These are phyloP conservation scores for Malurus elegans DNA, from an alignment of 2,113 vertebrate genomes.

Conservation along the genomic window DNA sequence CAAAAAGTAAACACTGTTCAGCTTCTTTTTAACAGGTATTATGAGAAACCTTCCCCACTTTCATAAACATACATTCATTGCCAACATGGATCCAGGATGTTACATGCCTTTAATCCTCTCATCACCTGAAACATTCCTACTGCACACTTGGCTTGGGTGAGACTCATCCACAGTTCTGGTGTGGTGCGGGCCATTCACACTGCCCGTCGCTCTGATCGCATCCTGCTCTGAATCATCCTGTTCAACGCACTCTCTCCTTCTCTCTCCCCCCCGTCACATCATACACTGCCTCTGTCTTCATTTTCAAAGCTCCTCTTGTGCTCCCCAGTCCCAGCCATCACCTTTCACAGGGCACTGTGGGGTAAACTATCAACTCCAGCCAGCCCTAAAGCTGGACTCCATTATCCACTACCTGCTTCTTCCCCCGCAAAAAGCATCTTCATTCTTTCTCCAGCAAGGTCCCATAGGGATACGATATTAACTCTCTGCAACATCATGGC, in stretches of 20 bases:
- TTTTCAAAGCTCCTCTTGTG: neutral
- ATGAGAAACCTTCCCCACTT: neutral
- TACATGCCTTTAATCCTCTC: neutral
- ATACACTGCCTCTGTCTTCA: neutral
- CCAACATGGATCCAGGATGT: neutral
- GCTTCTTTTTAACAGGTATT: neutral
- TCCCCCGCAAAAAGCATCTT: neutral
- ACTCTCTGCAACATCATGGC: neutral
- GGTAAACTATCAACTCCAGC: neutral
- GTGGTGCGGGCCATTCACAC: fast-evolving
- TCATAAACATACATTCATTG: neutral
- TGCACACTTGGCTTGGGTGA: neutral
- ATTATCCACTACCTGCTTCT: neutral
- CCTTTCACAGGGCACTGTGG: neutral
- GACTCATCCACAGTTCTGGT: neutral
- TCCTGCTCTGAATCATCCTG: fast-evolving
- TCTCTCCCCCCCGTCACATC: neutral
- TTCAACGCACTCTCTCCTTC: neutral
- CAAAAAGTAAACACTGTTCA: neutral
- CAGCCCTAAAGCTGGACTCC: neutral
- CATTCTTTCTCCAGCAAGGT: neutral
- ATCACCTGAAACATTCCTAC: neutral
- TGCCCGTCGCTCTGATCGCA: neutral
- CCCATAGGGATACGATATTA: neutral
- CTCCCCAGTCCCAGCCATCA: neutral